phyloP scores from a whole-genome alignment of 2,113 vertebrate genomes.

The Gymnarchus niloticus region DNA sequence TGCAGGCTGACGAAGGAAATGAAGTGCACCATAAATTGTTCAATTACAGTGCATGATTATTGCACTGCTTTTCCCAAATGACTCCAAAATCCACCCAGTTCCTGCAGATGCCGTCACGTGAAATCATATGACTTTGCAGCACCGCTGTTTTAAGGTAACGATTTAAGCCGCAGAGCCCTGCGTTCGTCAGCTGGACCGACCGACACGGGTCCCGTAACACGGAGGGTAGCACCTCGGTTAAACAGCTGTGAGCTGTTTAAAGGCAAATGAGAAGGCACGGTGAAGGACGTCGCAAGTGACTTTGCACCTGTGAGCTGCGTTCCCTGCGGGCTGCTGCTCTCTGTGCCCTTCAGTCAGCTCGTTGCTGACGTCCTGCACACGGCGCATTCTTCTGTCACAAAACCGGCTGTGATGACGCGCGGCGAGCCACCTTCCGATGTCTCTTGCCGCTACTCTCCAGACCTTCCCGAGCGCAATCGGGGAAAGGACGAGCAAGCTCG shows the following conservation, averaged over 20 bases:
- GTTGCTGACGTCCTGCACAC: background rate
- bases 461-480: background rate
- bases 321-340: background rate
- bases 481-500: background rate
- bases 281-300: slow-evolving; percentile 8
- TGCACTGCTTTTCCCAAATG: background rate
- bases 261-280: background rate
- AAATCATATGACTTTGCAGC: background rate
- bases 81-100: background rate
- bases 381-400: background rate
- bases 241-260: background rate
- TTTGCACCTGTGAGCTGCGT: background rate
- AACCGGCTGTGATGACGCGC: background rate
- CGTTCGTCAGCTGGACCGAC: background rate
- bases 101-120: background rate
- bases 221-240: background rate
- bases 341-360: background rate
- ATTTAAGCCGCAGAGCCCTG: background rate
- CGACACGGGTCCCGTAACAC: background rate
- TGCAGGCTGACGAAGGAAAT: no score
- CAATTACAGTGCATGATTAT: background rate
- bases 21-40: background rate
- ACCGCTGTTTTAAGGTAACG: background rate
- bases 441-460: background rate
- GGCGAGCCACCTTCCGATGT: no score